phyloP scores from a whole-genome alignment of 2,797 vertebrate species.

The Miichthys miiuy region DNA sequence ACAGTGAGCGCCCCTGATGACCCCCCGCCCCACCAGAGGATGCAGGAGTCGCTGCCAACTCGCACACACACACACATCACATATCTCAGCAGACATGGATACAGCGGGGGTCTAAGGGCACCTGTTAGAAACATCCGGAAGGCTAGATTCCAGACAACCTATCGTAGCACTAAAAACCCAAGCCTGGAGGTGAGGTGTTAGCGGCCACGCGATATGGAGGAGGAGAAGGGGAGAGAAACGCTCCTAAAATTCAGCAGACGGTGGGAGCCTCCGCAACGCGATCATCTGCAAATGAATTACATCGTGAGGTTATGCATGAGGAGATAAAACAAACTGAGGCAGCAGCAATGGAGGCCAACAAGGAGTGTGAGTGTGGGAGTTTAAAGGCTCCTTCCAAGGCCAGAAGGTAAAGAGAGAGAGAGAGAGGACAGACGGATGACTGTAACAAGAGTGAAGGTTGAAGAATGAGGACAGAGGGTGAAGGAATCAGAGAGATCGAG shows the following conservation, averaged over 20 bases:
- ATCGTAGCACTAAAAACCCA: slow-evolving; percentile 44
- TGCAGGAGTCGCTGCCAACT: slow-evolving; percentile 68
- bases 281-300: slow-evolving; percentile 32
- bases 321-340: slow-evolving; percentile 38
- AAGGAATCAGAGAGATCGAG: slow-evolving; percentile 10
- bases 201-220: slow-evolving; percentile 28
- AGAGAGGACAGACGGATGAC: background rate
- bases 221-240: slow-evolving; percentile 31
- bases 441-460: background rate
- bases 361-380: slow-evolving; percentile 65
- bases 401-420: slow-evolving; percentile 52
- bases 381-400: slow-evolving; percentile 57
- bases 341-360: slow-evolving; percentile 34
- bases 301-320: slow-evolving; percentile 19
- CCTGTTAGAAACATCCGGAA: slow-evolving; percentile 74
- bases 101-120: slow-evolving; percentile 66
- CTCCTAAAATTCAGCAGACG: slow-evolving; percentile 30
- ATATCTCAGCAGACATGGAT: slow-evolving; percentile 77
- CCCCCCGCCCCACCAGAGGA: slow-evolving; percentile 67
- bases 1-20: slow-evolving; percentile 75
- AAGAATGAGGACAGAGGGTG: slow-evolving; percentile 26
- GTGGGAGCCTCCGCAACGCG: slow-evolving; percentile 13
- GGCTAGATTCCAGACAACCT: slow-evolving; percentile 61
- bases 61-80: slow-evolving; percentile 37
- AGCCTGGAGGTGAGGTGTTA: slow-evolving; percentile 42